Percentiles rank a stretch among this genome's conserved stretches.
These are phyloP conservation scores for Hedya salicella DNA, from an alignment of 2,888 invertebrate species.

Conservation along the genomic window DNA sequence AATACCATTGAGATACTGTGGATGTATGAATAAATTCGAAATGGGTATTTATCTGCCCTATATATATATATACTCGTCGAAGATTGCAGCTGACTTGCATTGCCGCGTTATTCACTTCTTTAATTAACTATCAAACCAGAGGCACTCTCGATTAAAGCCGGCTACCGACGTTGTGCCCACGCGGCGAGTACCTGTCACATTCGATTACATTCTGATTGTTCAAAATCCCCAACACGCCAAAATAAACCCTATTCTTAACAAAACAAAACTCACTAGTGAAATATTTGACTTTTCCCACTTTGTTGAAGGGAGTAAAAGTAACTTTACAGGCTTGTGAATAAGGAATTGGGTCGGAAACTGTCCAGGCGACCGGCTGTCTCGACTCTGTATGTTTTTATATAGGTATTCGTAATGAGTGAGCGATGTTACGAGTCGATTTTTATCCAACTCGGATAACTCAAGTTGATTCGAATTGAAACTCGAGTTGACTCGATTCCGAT, in stretches of 20 bases:
- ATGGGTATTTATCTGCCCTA: constrained; percentile 57
- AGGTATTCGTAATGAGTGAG: constrained; percentile 62
- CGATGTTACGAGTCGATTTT: too few relatives aligned
- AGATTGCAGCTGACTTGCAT: constrained; percentile 80
- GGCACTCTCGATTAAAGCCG: constrained; percentile 80
- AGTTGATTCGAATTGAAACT: too few relatives aligned
- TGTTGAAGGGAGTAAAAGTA: constrained; percentile 19
- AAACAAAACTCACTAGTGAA: constrained; percentile 51
- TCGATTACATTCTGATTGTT: constrained; percentile 44
- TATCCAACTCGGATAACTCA: too few relatives aligned
- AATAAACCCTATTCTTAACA: constrained; percentile 53
- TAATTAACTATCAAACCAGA: constrained; percentile 83
- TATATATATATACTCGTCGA: constrained; percentile 57
- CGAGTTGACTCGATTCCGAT: too few relatives aligned
- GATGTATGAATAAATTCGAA: neutral
- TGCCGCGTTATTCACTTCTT: constrained; percentile 80
- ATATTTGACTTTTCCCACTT: neutral
- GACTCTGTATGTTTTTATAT: constrained; percentile 72
- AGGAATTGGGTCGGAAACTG: constrained; percentile 41
- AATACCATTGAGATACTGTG: too few relatives aligned
- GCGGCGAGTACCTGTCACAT: constrained; percentile 48
- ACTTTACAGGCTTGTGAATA: constrained; percentile 26
- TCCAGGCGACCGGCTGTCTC: constrained; percentile 78
- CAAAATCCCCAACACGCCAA: constrained; percentile 52
- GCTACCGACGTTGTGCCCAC: constrained; percentile 78